Evolutionary conservation across 2,888 invertebrate genomes (phyloP).

Genomic region (Watsonalla binaria): DNA sequence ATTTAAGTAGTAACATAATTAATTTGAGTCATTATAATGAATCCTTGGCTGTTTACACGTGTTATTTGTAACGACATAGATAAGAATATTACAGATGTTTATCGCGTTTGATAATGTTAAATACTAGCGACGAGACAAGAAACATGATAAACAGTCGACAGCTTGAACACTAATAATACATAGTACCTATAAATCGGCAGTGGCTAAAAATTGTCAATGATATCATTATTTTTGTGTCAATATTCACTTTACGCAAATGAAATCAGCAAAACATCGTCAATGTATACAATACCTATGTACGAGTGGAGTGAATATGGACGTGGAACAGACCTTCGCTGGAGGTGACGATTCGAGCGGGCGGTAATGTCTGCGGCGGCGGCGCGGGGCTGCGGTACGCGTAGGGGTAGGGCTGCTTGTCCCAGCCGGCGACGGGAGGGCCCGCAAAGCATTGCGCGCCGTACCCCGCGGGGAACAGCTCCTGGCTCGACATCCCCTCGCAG

Average conservation of each 20-base stretch:
- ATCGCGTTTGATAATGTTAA: neutral
- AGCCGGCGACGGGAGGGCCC: slow-evolving; percentile 29
- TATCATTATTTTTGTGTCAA: neutral
- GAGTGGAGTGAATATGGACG: neutral
- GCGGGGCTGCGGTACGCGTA: slow-evolving; percentile 37
- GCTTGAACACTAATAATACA: neutral
- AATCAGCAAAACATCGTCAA: neutral
- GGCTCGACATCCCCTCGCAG: slow-evolving; percentile 56
- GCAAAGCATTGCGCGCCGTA: slow-evolving; percentile 52
- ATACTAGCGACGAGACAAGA: neutral
- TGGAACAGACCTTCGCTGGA: slow-evolving; percentile 7
- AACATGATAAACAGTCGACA: neutral
- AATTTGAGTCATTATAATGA: neutral
- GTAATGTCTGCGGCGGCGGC: slow-evolving; percentile 13
- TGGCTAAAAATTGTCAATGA: neutral
- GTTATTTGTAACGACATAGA: neutral
- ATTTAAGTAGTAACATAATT: neutral
- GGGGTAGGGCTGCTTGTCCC: slow-evolving; percentile 58
- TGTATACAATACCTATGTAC: neutral
- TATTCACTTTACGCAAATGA: neutral
- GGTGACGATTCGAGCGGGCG: neutral
- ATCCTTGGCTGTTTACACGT: neutral
- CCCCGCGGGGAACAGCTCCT: slow-evolving; percentile 56
- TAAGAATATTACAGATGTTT: neutral
- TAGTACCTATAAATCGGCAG: neutral